A percentile compares a stretch with the other conserved stretches of the same genome.
phyloP scores from a whole-genome alignment of 2,113 vertebrate genomes.

The Festucalex cinctus region DNA sequence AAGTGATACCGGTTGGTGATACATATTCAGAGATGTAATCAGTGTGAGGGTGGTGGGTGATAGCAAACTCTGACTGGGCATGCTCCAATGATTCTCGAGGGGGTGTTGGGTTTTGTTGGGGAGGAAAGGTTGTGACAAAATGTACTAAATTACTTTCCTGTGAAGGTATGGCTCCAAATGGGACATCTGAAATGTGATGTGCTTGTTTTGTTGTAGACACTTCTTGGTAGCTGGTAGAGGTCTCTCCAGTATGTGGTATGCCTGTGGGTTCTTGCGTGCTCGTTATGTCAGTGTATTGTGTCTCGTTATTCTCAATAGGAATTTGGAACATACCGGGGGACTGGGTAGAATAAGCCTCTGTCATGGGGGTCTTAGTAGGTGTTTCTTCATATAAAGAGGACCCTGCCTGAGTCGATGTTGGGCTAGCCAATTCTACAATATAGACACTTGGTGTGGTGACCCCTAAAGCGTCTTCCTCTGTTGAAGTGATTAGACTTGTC shows the following conservation, averaged over 20 bases:
- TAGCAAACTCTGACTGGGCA: conserved; percentile 32
- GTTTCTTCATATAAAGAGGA: conserved; percentile 10
- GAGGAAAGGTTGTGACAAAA: conserved; percentile 29
- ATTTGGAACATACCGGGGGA: not conserved
- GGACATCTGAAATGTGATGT: conserved; percentile 9
- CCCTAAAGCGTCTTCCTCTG: conserved; percentile 13
- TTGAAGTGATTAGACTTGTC: conserved; percentile 2
- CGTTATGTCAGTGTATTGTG: conserved; percentile 11
- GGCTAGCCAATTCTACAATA: conserved; percentile 5
- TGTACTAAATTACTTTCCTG: conserved; percentile 29
- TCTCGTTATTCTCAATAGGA: not conserved
- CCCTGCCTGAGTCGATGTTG: conserved; percentile 4
- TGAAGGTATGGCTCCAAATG: conserved; percentile 13
- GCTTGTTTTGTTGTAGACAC: conserved; percentile 5
- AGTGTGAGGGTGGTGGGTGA: conserved; percentile 26
- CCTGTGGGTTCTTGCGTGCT: conserved; percentile 4
- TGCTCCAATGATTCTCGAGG: conserved; percentile 37
- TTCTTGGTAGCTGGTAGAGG: conserved; percentile 6
- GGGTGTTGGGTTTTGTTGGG: conserved; percentile 14
- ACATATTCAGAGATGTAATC: conserved; percentile 21
- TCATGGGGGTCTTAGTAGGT: conserved; percentile 2
- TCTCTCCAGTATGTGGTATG: not conserved
- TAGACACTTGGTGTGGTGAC: not conserved
- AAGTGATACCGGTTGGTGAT: conserved; percentile 25
- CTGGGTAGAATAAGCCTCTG: conserved; percentile 6